Evolutionary conservation across 1,140 invertebrate genomes (phyloP), one percentile per base, ranked within the genome.

Genomic region (Aleiodes sp.): DNA sequence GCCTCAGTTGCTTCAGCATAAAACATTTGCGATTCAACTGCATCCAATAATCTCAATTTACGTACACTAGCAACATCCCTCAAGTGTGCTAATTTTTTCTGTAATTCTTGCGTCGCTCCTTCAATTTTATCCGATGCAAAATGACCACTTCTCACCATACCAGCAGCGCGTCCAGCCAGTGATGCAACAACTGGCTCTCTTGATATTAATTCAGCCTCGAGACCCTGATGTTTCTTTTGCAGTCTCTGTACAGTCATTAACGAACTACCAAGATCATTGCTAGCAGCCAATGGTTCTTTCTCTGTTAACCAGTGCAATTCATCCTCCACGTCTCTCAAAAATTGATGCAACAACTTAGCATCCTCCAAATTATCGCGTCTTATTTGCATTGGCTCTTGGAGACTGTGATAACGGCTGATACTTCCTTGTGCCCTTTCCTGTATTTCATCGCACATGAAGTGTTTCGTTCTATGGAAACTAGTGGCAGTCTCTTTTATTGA

Each of bases 231-330:
- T 84, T 99, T 99, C 88, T 99, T 99, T 76, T 98, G 96, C 52
- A 99, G 85, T 76, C 94, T 94, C 80, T 99, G 97, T 0, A 98
- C 96, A n/a, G 95, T 93, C 19, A 93, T 92, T 39, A 99, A 84
- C 79, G 93, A 91, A 78, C 88, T 89, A 70, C 94, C 91, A 71
- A 95, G 83, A 87, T 97, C 89, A 73, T 90, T 88, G 1, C 94
- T 96, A 0, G 90, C 88, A 2, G 94, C 95, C 14, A 96, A 86
- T 4, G 93, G 91, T 77, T 96, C 94, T 75, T 96, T 96, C 79
- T 98, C 96, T 0, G 88, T 81, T 10, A 95, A 80, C 95, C 95
- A 97, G 71, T 92, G 89, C 2, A 95, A 73, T 79, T 97, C 95
- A 78, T 97, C 95, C 61, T 96, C 93, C 0, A 94, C 91, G 78